Evolutionary conservation across 2,113 vertebrate species (phyloP).

Genomic region (Tapirus terrestris): DNA sequence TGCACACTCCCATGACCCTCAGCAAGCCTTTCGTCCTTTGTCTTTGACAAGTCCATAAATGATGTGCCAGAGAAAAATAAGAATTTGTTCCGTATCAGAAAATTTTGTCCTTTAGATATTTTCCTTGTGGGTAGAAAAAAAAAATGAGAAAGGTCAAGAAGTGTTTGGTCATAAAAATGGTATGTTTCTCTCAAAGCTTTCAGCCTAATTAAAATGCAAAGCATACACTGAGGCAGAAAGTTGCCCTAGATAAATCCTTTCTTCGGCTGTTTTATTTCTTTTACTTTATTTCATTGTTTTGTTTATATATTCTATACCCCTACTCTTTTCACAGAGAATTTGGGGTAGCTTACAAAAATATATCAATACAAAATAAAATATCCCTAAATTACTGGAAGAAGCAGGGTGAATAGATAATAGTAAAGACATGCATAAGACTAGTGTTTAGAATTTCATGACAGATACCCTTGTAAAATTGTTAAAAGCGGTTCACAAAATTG

Average conservation of each 20-base stretch:
- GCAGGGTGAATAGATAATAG: not conserved
- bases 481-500: not conserved
- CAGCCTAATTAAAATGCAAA: conserved; percentile 47
- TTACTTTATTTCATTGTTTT: conserved; percentile 44
- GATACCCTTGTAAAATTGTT: not conserved
- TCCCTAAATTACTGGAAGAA: not conserved
- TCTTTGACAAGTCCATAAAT: conserved; percentile 40
- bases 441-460: conserved; percentile 24
- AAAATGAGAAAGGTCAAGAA: conserved; percentile 45
- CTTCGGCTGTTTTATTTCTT: conserved; percentile 63
- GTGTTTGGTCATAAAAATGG: conserved; percentile 52
- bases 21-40: conserved; percentile 37
- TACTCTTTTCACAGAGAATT: conserved; percentile 53
- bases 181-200: conserved; percentile 44
- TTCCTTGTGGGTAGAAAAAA: conserved; percentile 47
- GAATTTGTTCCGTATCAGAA: conserved; percentile 65
- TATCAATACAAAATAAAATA: conserved; percentile 58
- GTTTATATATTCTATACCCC: conserved; percentile 15
- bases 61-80: conserved; percentile 61
- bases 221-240: not conserved
- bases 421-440: not conserved
- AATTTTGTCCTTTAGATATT: conserved; percentile 63
- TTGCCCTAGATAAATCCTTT: not conserved
- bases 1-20: not conserved
- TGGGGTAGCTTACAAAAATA: conserved; percentile 62